Evolutionary conservation across 2,797 vertebrate genomes (phyloP).

Genomic region (Brotula barbata): DNA sequence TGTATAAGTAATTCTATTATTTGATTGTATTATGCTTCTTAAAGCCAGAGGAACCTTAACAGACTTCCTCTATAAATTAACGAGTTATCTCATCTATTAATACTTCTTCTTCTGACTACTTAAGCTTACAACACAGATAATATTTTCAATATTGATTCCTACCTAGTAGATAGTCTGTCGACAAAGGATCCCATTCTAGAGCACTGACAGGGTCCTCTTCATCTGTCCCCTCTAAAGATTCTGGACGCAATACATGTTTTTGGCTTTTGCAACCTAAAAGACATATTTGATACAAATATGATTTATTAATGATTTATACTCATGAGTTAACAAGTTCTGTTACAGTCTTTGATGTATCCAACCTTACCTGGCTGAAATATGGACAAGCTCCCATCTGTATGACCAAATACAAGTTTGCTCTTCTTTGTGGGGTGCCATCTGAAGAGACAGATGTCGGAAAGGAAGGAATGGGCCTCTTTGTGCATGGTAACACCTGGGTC

Average conservation of each 20-base stretch:
- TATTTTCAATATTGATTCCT: background rate
- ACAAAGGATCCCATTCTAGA: constrained; percentile 95
- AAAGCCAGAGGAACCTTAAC: too few relatives aligned
- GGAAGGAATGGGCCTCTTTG: constrained; percentile 93
- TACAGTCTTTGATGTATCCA: background rate
- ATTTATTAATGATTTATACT: too few relatives aligned
- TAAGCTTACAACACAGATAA: background rate
- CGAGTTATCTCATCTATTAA: too few relatives aligned
- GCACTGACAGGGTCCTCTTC: constrained; percentile 95
- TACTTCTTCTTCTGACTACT: background rate
- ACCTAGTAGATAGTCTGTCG: constrained; percentile 90
- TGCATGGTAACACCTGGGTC: constrained; percentile 87
- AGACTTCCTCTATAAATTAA: too few relatives aligned
- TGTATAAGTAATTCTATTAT: too few relatives aligned
- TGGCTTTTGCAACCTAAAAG: constrained; percentile 88
- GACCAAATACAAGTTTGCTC: constrained; percentile 92
- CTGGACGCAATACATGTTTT: constrained; percentile 92
- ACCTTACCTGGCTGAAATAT: constrained; percentile 90
- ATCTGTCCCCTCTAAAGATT: constrained; percentile 93
- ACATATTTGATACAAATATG: too few relatives aligned
- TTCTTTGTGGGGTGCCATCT: constrained; percentile 92
- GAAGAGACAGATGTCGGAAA: constrained; percentile 93
- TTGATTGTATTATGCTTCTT: too few relatives aligned
- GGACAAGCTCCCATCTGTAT: constrained; percentile 94
- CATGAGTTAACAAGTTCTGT: background rate